Evolutionary conservation across 2,888 invertebrate genomes (phyloP).

Genomic region (Creontiades dilutus): DNA sequence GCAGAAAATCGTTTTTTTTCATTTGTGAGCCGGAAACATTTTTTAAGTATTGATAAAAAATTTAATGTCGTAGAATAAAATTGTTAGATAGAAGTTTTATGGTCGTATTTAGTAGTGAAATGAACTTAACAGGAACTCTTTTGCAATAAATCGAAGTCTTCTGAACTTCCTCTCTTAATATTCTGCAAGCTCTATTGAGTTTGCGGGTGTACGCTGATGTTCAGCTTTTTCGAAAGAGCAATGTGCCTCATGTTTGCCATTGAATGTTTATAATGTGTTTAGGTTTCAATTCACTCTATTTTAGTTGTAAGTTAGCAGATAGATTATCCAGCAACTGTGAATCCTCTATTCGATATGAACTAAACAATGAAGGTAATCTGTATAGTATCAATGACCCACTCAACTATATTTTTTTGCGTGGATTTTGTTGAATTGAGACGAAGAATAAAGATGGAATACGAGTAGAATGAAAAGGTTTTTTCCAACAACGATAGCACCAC

Average conservation of each 20-base stretch:
- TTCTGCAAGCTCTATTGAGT: not conserved
- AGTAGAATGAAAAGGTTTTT: no score
- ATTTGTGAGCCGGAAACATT: slow-evolving; percentile 46
- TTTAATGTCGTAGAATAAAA: not conserved
- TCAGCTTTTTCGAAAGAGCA: slow-evolving; percentile 4
- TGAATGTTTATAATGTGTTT: slow-evolving; percentile 11
- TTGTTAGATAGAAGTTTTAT: slow-evolving; percentile 33
- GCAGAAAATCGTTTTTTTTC: not conserved
- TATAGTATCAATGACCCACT: no score
- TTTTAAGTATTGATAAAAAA: slow-evolving; percentile 23
- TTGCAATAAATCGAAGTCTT: slow-evolving; percentile 40
- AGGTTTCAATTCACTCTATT: not conserved
- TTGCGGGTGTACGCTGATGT: not conserved
- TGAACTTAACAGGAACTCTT: slow-evolving; percentile 29
- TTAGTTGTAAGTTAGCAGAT: not conserved
- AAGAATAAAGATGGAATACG: no score
- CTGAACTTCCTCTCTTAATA: slow-evolving; percentile 12
- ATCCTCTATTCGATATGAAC: not conserved
- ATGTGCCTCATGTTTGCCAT: slow-evolving; percentile 45
- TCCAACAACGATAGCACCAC: no score
- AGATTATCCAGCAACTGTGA: not conserved
- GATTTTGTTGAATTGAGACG: no score
- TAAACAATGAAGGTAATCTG: no score
- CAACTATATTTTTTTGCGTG: no score
- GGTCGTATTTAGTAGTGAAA: slow-evolving; percentile 34